phyloP scores from a whole-genome alignment of 2,113 vertebrate genomes.

The Pantherophis guttatus region DNA sequence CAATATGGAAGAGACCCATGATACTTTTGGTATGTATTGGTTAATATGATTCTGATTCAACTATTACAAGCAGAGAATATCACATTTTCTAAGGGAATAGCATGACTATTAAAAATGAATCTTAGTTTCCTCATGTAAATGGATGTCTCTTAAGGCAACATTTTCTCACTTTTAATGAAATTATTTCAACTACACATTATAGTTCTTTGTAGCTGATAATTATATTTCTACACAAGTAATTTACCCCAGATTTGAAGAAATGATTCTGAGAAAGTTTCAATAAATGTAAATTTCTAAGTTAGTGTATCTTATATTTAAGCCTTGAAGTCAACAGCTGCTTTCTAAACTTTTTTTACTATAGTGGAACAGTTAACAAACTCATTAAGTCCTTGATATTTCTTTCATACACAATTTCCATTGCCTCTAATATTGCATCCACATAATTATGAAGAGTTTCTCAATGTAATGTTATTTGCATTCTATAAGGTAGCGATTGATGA shows the following conservation, averaged over 20 bases:
- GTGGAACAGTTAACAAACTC: not conserved
- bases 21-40: constrained; percentile 77
- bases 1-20: constrained; percentile 80
- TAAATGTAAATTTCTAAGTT: not conserved
- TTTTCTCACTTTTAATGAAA: not conserved
- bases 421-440: not conserved
- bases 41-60: constrained; percentile 21
- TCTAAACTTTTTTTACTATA: not conserved
- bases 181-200: not conserved
- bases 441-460: not conserved
- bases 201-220: not conserved
- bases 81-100: not conserved
- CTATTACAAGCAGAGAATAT: not conserved
- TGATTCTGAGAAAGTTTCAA: not conserved
- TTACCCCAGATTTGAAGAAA: not conserved
- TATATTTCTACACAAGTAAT: not conserved
- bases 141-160: constrained; percentile 10
- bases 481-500: not conserved
- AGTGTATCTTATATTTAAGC: not conserved
- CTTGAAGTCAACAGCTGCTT: not conserved
- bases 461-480: not conserved
- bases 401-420: not conserved
- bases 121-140: not conserved
- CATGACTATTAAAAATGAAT: not conserved
- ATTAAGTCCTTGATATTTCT: not conserved